Evolutionary conservation across 2,797 vertebrate species (phyloP), one percentile per base, ranked within the genome.

Genomic region (Sebastes taczanowskii): DNA sequence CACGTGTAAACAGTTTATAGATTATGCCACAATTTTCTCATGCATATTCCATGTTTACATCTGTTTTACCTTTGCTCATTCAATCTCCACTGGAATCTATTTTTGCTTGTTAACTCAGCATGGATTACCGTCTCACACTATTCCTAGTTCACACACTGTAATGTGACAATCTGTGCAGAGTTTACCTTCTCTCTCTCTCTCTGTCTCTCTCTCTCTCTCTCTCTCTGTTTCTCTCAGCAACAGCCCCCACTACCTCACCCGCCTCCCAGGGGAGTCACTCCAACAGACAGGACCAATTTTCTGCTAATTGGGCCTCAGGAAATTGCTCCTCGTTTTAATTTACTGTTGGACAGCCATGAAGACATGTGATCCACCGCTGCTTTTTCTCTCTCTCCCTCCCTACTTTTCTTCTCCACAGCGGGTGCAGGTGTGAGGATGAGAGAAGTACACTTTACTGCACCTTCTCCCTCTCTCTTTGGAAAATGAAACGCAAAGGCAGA

Each of bases 261-360:
- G 59, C 64, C 75, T 91, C 89, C 86, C 86, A 3, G 69, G 88
- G 89, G 91, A 96, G 79, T 81, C 80, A 74, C 89, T 94, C 91
- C 92, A 94, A 95, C 88, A 94, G 92, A 96, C 93, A 95, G 93
- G 87, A 95, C 88, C 93, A 93, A 95, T 95, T 95, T 96, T 95
- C 90, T 95, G 94, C 94, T 96, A 95, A 95, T 95, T 95, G 94
- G 92, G 93, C 93, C 83, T 91, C 94, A 96, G 95, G 96, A 97
- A 97, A 97, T 95, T 96, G 94, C 92, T 95, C 91, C 92, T 95
- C 91, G 83, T 96, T 96, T 94, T 96, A 96, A 96, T 96, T 96
- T 96, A 94, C 90, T 94, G 86, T 89, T 82, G 88, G 95, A 95
- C 95, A 95, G 94, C 93, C 92, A 94, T 88, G 91, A 89, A 92